A percentile compares a stretch with the other conserved stretches of the same genome.
These are phyloP conservation scores for Atta colombica DNA, from an alignment of 1,140 invertebrate genomes.

Conservation along the genomic window DNA sequence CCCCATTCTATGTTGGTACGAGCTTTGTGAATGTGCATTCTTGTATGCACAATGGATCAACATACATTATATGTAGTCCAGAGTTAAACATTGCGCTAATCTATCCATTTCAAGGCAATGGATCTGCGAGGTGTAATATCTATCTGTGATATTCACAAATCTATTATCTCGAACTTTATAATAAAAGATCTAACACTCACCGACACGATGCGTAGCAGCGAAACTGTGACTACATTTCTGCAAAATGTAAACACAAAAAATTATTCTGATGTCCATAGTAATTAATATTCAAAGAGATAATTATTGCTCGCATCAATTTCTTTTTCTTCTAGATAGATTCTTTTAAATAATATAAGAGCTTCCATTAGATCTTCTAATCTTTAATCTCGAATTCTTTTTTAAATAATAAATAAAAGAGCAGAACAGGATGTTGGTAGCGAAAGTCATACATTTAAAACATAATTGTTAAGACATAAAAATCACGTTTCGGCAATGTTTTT, in stretches of 20 bases:
- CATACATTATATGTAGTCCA: neutral
- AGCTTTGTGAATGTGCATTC: constrained; percentile 11
- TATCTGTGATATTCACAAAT: neutral
- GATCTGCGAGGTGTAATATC: neutral
- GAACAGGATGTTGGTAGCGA: too few species aligned
- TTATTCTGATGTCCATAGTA: neutral
- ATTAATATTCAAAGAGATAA: neutral
- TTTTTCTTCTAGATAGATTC: neutral
- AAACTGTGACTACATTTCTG: neutral
- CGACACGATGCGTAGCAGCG: neutral
- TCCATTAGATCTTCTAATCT: neutral
- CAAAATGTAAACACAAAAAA: neutral
- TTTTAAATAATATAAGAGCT: neutral
- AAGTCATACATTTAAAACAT: too few species aligned
- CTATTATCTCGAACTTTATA: constrained; percentile 5
- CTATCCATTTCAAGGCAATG: constrained; percentile 25
- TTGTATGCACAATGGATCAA: constrained; percentile 31
- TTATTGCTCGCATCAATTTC: neutral
- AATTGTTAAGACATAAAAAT: too few species aligned
- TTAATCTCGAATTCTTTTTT: neutral
- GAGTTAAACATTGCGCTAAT: constrained; percentile 34
- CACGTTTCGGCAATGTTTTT: too few species aligned
- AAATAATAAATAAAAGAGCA: too few species aligned
- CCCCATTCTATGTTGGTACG: neutral
- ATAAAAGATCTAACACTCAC: neutral